These are phyloP conservation scores for Urocynchramus pylzowi DNA, from an alignment of 2,113 vertebrate genomes.

Conservation along the genomic window DNA sequence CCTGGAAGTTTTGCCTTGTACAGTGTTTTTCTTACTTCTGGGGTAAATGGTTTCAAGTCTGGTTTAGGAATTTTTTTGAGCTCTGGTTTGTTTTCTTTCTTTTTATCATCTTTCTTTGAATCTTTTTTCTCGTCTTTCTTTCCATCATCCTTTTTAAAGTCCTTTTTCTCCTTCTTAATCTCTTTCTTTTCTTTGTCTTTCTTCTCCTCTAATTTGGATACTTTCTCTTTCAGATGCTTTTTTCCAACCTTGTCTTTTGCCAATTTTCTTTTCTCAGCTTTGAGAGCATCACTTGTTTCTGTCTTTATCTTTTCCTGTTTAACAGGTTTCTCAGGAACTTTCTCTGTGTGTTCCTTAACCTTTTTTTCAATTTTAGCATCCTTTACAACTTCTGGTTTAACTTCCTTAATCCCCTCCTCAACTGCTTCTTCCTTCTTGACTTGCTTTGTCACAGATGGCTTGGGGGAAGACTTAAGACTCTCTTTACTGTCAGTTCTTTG, in stretches of 20 bases:
- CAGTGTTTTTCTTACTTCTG: constrained; percentile 93
- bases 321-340: constrained; percentile 78
- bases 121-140: constrained; percentile 94
- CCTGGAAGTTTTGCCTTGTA: constrained; percentile 89
- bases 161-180: constrained; percentile 85
- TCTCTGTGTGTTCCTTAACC: constrained; percentile 78
- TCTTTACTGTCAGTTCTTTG: constrained; percentile 95
- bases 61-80: constrained; percentile 88
- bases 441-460: constrained; percentile 78
- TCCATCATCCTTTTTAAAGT: constrained; percentile 86
- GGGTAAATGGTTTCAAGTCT: constrained; percentile 92
- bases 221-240: constrained; percentile 89
- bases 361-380: constrained; percentile 88
- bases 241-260: constrained; percentile 87
- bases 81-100: constrained; percentile 88
- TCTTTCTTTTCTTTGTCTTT: constrained; percentile 97
- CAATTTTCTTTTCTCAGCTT: constrained; percentile 89
- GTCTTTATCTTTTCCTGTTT: constrained; percentile 80
- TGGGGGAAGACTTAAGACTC: constrained; percentile 90
- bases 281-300: constrained; percentile 75
- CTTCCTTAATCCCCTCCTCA: constrained; percentile 81
- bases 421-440: constrained; percentile 81
- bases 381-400: constrained; percentile 81
- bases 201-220: constrained; percentile 92
- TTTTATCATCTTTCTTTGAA: constrained; percentile 88